A percentile compares a stretch with the other conserved stretches of the same genome.
Conservation (phyloP, 2,113 vertebrate genomes). For the Thunnus maccoyii region DNA sequence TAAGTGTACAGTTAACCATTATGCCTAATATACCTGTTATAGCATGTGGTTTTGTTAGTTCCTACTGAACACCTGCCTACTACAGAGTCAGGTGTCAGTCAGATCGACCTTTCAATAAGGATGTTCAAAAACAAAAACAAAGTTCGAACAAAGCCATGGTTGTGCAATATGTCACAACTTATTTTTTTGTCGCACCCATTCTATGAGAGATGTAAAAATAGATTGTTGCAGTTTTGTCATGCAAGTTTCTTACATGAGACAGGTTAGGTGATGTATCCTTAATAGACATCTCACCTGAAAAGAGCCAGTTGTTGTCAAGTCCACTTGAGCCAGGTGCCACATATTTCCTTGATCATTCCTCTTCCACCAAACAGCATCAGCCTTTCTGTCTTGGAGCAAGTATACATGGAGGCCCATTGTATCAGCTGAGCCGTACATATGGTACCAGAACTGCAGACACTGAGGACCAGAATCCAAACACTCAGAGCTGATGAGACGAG, state of each 20-base stretch:
- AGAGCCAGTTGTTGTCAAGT: conserved; percentile 64
- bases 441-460: conserved; percentile 91
- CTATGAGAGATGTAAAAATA: too few species aligned
- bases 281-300: conserved; percentile 67
- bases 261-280: not conserved
- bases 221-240: not conserved
- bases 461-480: conserved; percentile 79
- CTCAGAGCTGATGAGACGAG: conserved; percentile 81
- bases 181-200: not conserved
- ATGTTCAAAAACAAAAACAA: too few species aligned
- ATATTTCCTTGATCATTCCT: conserved; percentile 79
- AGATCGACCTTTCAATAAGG: too few species aligned
- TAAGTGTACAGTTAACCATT: conserved; percentile 5
- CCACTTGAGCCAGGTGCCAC: conserved; percentile 81
- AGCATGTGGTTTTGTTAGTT: too few species aligned
- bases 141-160: too few species aligned
- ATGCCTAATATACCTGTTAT: not conserved
- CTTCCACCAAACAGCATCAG: conserved; percentile 49
- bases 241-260: not conserved
- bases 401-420: conserved; percentile 85
- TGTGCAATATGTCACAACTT: too few species aligned
- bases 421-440: conserved; percentile 84
- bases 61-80: too few species aligned
- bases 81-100: too few species aligned
- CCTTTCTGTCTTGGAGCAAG: conserved; percentile 61